phyloP scores from a whole-genome alignment of 2,888 invertebrate genomes.

The Callyntrura sp. region DNA sequence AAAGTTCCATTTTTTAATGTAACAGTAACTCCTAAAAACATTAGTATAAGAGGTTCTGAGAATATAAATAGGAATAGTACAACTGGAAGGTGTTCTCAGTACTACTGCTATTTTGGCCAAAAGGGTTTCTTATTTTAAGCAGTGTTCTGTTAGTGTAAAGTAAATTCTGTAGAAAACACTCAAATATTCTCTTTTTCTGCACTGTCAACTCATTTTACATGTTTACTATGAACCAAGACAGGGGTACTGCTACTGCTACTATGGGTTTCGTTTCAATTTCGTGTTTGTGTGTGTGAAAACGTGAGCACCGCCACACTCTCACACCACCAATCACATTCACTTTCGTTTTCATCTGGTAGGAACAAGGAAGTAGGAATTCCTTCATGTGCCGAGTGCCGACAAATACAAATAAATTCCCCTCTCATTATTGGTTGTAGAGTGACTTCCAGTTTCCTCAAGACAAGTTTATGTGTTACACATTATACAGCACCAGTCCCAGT shows the following conservation, averaged over 20 bases:
- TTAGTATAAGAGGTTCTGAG: too few species aligned
- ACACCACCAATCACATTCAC: conserved; percentile 66
- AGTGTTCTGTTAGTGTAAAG: too few species aligned
- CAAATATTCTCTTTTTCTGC: conserved; percentile 74
- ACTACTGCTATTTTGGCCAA: too few species aligned
- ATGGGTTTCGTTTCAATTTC: background rate
- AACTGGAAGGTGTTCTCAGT: too few species aligned
- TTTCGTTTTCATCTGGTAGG: conserved; percentile 55
- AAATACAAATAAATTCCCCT: background rate
- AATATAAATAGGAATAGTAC: too few species aligned
- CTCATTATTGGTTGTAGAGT: background rate
- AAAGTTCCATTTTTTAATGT: background rate
- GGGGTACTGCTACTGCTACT: background rate
- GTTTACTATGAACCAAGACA: conserved; percentile 31
- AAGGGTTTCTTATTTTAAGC: too few species aligned
- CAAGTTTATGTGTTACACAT: too few species aligned
- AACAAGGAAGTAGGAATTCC: background rate
- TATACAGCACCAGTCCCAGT: too few species aligned
- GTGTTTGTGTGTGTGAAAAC: background rate
- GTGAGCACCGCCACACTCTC: background rate
- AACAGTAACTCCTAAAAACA: background rate
- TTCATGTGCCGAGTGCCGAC: background rate
- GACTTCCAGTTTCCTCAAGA: too few species aligned
- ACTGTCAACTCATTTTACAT: conserved; percentile 41
- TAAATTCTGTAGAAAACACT: background rate